These are phyloP conservation scores for Drosophila leonis DNA, from an alignment of 2,888 invertebrate species.

Conservation along the genomic window DNA sequence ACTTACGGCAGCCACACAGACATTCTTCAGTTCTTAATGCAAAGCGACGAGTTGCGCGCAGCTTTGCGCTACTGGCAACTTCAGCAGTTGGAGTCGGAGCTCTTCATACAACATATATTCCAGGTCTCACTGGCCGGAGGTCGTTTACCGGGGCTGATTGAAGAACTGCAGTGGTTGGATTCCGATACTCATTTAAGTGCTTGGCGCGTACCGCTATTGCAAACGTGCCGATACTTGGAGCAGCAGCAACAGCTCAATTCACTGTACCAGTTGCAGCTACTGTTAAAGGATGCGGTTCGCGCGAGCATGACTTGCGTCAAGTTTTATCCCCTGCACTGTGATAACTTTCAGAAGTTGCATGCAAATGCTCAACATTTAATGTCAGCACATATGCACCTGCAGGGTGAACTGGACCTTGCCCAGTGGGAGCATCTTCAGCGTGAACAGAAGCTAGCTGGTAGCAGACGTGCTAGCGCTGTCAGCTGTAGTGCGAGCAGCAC, in stretches of 20 bases:
- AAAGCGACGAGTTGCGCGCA: slow-evolving; percentile 89
- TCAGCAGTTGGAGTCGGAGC: slow-evolving; percentile 89
- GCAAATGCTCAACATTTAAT: slow-evolving; percentile 86
- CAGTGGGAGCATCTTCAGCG: slow-evolving; percentile 86
- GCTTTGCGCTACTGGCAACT: slow-evolving; percentile 90
- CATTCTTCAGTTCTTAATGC: slow-evolving; percentile 91
- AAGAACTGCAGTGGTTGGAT: slow-evolving; percentile 88
- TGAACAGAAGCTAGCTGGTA: slow-evolving; percentile 75
- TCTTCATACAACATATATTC: slow-evolving; percentile 91
- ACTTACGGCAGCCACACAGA: slow-evolving; percentile 92
- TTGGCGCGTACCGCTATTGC: slow-evolving; percentile 90
- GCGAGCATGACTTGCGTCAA: slow-evolving; percentile 93
- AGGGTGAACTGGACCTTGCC: slow-evolving; percentile 87
- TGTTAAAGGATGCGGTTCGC: slow-evolving; percentile 90
- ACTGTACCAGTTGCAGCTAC: slow-evolving; percentile 91
- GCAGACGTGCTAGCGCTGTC: slow-evolving; percentile 62
- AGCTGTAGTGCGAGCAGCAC: slow-evolving; percentile 39
- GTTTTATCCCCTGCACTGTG: slow-evolving; percentile 89
- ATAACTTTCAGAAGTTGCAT: slow-evolving; percentile 87
- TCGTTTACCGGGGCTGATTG: slow-evolving; percentile 87
- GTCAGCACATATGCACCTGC: slow-evolving; percentile 89
- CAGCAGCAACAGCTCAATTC: slow-evolving; percentile 89
- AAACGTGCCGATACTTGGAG: slow-evolving; percentile 90
- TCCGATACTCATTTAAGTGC: slow-evolving; percentile 88
- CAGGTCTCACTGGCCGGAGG: slow-evolving; percentile 89